These are phyloP conservation scores for Coendou prehensilis DNA, from an alignment of 2,797 vertebrate genomes.

Conservation along the genomic window DNA sequence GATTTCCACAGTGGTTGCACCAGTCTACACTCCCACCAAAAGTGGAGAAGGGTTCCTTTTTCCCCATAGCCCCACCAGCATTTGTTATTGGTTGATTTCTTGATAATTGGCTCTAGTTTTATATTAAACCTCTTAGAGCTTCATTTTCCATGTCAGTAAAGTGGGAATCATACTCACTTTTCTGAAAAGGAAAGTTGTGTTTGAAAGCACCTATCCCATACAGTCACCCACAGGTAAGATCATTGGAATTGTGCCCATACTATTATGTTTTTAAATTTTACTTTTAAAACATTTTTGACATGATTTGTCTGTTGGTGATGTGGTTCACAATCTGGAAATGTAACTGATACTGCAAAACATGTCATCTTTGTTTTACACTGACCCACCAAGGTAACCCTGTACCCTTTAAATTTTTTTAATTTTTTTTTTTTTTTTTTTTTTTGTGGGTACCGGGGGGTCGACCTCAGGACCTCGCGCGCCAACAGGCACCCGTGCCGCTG, in stretches of 20 bases:
- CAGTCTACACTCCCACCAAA: too few relatives aligned
- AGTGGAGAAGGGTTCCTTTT: too few relatives aligned
- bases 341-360: background rate
- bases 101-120: background rate
- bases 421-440: too few relatives aligned
- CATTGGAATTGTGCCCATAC: background rate
- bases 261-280: background rate
- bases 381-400: background rate
- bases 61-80: too few relatives aligned
- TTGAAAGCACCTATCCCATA: background rate
- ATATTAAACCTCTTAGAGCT: background rate
- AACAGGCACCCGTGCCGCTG: too few relatives aligned
- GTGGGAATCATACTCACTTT: background rate
- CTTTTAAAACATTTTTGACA: background rate
- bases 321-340: background rate
- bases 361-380: background rate
- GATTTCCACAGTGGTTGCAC: too few relatives aligned
- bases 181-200: background rate
- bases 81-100: too few relatives aligned
- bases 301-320: background rate
- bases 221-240: background rate
- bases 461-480: too few relatives aligned
- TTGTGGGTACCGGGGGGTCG: too few relatives aligned
- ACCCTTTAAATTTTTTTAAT: background rate
- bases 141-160: conserved; percentile 10